phyloP scores from a whole-genome alignment of 1,140 invertebrate species.

The Tribolium castaneum region DNA sequence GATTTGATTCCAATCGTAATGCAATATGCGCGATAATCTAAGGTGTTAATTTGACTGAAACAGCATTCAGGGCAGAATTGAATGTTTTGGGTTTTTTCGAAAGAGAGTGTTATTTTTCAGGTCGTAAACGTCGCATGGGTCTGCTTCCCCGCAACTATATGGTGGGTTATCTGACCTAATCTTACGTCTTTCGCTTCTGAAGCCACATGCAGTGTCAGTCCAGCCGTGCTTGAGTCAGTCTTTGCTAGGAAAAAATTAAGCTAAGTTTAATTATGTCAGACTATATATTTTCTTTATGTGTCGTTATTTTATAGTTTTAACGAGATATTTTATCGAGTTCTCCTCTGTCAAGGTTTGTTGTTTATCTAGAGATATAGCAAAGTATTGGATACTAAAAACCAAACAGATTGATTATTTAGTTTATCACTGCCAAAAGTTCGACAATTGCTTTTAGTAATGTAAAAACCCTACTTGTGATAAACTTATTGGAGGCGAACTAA shows the following conservation, averaged over 20 bases:
- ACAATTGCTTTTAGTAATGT: conserved; percentile 36
- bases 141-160: conserved; percentile 56
- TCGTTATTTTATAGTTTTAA: conserved; percentile 50
- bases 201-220: conserved; percentile 50
- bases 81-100: neutral
- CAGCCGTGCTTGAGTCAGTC: conserved; percentile 49
- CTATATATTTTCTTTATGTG: conserved; percentile 51
- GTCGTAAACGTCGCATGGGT: conserved; percentile 55
- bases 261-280: conserved; percentile 46
- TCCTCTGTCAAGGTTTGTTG: conserved; percentile 37
- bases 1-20: too few species aligned
- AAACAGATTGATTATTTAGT: conserved; percentile 24
- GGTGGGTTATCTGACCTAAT: conserved; percentile 52
- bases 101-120: conserved; percentile 48
- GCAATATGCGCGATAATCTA: too few species aligned
- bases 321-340: conserved; percentile 37
- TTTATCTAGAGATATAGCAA: conserved; percentile 6
- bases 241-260: conserved; percentile 41
- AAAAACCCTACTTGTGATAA: conserved; percentile 44
- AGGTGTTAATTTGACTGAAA: too few species aligned
- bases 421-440: conserved; percentile 49
- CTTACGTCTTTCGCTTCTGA: conserved; percentile 37
- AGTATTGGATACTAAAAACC: conserved; percentile 4
- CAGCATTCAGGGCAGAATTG: neutral
- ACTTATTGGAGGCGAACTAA: conserved; percentile 49